Base-by-base conservation (phyloP, 1,140 invertebrate species). In the Megalopta genalis region DNA sequence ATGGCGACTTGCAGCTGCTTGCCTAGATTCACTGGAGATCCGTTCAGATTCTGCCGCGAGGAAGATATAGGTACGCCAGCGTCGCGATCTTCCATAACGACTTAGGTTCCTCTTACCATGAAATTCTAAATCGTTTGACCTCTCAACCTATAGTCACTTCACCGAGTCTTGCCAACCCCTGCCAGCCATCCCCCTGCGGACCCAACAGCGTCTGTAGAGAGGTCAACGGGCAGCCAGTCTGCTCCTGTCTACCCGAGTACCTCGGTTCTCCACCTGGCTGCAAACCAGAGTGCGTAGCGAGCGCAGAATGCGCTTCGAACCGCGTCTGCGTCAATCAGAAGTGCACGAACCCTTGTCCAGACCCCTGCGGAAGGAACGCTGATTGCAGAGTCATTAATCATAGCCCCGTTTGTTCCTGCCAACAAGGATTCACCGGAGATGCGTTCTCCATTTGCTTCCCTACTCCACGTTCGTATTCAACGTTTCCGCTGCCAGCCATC, bases 151-250 rank as follows among this genome's bases (percentile, higher is more conserved):
- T 46, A 73, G 32, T 52, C 1, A 81, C 37, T n/a, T 27, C 60
- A 75, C 74, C 69, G 10, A 21, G 60, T 42, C 14, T 94, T 94
- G 82, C 88, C 83, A 93, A 90, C 91, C 95, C 96, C 60, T 97
- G 96, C 88, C 91, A 95, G 64, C 96, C 96, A 42, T 95, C 95
- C 46, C 96, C 97, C 39, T 98, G 97, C 90, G 97, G 97, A 65
- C 94, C 95, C 18, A 96, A 97, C 91, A 96, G 96, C 18, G 93
- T 96, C 88, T 98, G 97, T 91, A 94, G 95, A 85, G 92, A 95
- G 63, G 94, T 95, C 77, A 96, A 95, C 77, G 95, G 95, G 57
- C 94, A 83, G 70, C 77, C 83, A 14, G 77, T 95, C 74, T 97
- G 97, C 88, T 95, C 95, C 84, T 97, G 97, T 91, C 93, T 95